A percentile compares a stretch with the other conserved stretches of the same genome.
These are phyloP conservation scores for Zeus faber DNA, from an alignment of 2,113 vertebrate species.

Conservation along the genomic window DNA sequence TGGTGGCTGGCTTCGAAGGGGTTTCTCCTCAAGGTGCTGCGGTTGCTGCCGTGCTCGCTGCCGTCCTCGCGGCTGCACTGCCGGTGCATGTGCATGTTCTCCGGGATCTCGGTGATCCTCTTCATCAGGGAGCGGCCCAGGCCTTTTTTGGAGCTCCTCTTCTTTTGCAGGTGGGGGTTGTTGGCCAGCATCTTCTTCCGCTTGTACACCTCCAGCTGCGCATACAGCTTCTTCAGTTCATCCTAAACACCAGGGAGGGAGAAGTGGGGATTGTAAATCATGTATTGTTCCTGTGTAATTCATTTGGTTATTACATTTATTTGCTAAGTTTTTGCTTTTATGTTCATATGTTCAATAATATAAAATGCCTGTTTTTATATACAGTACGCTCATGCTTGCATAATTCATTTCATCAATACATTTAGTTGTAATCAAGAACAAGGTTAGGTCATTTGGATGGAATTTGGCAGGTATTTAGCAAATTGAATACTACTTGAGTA, in stretches of 20 bases:
- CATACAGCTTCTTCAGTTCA: conserved; percentile 94
- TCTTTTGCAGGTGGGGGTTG: conserved; percentile 97
- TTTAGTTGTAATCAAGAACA: too few relatives aligned
- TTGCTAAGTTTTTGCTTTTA: too few relatives aligned
- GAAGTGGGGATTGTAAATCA: conserved; percentile 44
- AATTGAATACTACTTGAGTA: background rate
- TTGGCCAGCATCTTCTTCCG: conserved; percentile 98
- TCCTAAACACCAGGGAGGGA: conserved; percentile 73
- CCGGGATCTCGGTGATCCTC: conserved; percentile 95
- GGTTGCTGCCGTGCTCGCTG: conserved; percentile 79
- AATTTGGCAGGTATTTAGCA: too few relatives aligned
- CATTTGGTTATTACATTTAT: too few relatives aligned
- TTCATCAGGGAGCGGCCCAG: conserved; percentile 94
- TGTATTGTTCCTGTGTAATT: too few relatives aligned
- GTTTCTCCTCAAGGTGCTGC: conserved; percentile 79
- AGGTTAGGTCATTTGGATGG: too few relatives aligned
- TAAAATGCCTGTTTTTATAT: too few relatives aligned
- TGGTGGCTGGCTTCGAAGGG: conserved; percentile 76
- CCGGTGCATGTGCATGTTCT: conserved; percentile 88
- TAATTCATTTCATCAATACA: too few relatives aligned
- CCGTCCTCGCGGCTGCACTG: conserved; percentile 90
- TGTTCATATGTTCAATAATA: too few relatives aligned
- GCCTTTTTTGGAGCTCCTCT: conserved; percentile 97
- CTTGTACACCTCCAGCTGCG: conserved; percentile 96
- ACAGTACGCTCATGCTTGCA: too few relatives aligned